These are phyloP conservation scores for Sciurus vulgaris DNA, from an alignment of 2,797 vertebrate species.

Conservation along the genomic window DNA sequence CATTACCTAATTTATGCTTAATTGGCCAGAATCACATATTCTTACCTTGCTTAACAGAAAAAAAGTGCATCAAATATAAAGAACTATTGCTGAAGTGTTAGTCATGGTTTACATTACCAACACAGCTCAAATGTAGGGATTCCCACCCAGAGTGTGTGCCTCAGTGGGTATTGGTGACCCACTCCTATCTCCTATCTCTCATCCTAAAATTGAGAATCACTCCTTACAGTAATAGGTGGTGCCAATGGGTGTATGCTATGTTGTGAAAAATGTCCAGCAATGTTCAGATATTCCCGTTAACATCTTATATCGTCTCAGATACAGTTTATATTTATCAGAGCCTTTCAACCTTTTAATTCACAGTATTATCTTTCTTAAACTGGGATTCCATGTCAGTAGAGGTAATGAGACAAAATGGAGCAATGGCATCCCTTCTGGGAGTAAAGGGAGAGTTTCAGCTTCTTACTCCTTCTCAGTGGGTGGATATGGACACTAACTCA, in stretches of 20 bases:
- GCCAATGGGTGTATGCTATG: neutral
- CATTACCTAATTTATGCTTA: neutral
- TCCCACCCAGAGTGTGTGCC: neutral
- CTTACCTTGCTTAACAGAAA: neutral
- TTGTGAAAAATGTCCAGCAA: neutral
- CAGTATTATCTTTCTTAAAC: neutral
- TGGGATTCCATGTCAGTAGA: too few species aligned
- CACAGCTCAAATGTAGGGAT: neutral
- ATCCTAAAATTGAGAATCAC: neutral
- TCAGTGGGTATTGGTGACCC: neutral
- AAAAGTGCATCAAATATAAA: neutral
- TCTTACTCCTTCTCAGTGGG: neutral
- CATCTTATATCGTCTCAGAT: neutral
- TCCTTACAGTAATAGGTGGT: neutral
- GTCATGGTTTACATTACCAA: neutral
- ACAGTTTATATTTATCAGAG: neutral
- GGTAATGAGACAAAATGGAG: neutral
- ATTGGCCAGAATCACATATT: neutral
- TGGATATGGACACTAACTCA: neutral
- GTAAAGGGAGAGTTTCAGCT: neutral
- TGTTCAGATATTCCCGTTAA: neutral
- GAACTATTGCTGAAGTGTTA: neutral
- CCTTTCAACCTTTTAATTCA: neutral
- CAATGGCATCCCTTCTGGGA: neutral
- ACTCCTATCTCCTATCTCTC: neutral